phyloP scores from a whole-genome alignment of 2,888 invertebrate species.

The Silvanus unidentatus region DNA sequence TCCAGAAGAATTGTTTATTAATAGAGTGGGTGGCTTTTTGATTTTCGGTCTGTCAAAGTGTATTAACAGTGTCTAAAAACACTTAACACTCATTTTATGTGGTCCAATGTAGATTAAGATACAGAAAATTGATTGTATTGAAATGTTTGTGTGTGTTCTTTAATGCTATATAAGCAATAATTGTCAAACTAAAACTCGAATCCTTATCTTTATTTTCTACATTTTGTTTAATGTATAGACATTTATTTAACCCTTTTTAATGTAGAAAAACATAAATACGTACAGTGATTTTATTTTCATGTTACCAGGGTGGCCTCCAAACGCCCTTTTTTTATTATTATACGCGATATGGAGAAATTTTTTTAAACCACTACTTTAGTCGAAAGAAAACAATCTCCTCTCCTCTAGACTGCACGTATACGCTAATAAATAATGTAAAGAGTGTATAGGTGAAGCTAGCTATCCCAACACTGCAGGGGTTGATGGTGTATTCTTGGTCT shows the following conservation, averaged over 20 bases:
- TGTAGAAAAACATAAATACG: neutral
- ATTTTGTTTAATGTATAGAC: slow-evolving; percentile 4
- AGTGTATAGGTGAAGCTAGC: slow-evolving; percentile 11
- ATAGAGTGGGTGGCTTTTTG: too few relatives aligned
- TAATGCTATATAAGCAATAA: slow-evolving; percentile 3
- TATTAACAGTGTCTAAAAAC: neutral
- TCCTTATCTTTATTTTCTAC: slow-evolving; percentile 6
- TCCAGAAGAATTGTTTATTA: too few relatives aligned
- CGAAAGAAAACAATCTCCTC: too few relatives aligned
- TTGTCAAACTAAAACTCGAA: slow-evolving; percentile 4
- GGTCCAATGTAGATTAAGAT: slow-evolving; percentile 5
- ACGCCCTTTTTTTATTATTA: neutral
- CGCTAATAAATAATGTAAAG: slow-evolving; percentile 15
- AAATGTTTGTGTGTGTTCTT: slow-evolving; percentile 7
- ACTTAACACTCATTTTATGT: slow-evolving; percentile 5
- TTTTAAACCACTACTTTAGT: too few relatives aligned
- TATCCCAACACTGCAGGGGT: slow-evolving; percentile 17
- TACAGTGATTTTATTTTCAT: neutral
- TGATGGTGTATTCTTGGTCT: slow-evolving; percentile 18
- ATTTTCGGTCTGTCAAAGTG: too few relatives aligned
- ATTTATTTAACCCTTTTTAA: slow-evolving; percentile 1
- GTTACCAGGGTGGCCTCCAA: neutral
- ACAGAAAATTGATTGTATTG: slow-evolving; percentile 4
- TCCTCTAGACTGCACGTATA: too few relatives aligned
- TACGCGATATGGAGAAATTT: too few relatives aligned